Percentiles rank a stretch among this genome's conserved stretches.
These are phyloP conservation scores for Alces alces DNA, from an alignment of 2,113 vertebrate species.

Conservation along the genomic window DNA sequence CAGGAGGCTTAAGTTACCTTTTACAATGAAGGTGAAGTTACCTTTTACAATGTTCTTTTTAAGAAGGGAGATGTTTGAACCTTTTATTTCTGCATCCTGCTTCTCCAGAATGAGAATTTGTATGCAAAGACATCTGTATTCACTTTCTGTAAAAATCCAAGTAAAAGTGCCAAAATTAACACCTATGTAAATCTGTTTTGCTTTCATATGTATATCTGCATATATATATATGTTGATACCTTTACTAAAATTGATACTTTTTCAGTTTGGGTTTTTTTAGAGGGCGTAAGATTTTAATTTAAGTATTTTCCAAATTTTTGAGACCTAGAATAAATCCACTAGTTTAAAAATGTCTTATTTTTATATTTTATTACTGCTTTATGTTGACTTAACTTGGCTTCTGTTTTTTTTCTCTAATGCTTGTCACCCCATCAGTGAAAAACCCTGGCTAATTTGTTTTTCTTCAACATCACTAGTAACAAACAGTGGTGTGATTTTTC, in stretches of 20 bases:
- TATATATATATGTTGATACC: background rate
- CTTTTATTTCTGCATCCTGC: background rate
- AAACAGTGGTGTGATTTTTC: background rate
- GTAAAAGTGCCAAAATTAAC: constrained; percentile 54
- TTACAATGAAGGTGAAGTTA: constrained; percentile 19
- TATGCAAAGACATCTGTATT: constrained; percentile 32
- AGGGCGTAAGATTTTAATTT: background rate
- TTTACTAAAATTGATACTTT: constrained; percentile 13
- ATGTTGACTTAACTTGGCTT: background rate
- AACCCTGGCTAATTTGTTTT: background rate
- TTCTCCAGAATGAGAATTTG: constrained; percentile 34
- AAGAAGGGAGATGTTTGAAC: constrained; percentile 18
- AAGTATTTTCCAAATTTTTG: background rate
- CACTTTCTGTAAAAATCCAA: constrained; percentile 39
- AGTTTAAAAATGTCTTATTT: background rate
- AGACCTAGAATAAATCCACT: background rate
- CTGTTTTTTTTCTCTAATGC: background rate
- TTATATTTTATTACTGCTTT: constrained; percentile 13
- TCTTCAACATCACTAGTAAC: background rate
- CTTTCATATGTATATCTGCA: background rate
- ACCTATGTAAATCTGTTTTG: background rate
- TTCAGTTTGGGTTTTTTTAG: background rate
- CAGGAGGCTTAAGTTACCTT: background rate
- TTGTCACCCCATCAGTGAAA: background rate
- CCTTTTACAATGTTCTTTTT: constrained; percentile 8